phyloP scores from a whole-genome alignment of 2,888 invertebrate genomes.

The Agriopis marginaria region DNA sequence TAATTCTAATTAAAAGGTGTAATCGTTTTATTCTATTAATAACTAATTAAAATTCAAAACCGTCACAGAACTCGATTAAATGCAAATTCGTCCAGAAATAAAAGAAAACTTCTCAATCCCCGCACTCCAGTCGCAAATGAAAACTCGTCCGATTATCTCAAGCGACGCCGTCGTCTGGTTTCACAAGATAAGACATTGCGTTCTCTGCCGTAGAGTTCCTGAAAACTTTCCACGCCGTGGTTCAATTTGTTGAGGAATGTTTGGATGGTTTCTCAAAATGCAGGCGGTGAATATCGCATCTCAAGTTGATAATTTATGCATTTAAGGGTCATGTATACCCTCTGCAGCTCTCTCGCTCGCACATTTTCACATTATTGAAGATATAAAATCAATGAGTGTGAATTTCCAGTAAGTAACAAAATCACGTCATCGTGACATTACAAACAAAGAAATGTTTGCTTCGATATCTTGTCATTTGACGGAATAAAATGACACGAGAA shows the following conservation, averaged over 20 bases:
- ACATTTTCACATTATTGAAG: too few species aligned
- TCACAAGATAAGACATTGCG: conserved; percentile 17
- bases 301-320: background rate
- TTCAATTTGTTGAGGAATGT: background rate
- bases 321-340: too few species aligned
- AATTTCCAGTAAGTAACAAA: too few species aligned
- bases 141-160: conserved; percentile 23
- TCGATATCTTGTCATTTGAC: too few species aligned
- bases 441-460: too few species aligned
- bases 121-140: conserved; percentile 3
- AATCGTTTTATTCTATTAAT: conserved; percentile 1
- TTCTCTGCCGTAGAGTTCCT: background rate
- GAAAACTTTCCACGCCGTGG: background rate
- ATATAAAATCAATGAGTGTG: too few species aligned
- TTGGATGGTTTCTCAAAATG: background rate
- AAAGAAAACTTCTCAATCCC: conserved; percentile 16
- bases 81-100: conserved; percentile 29
- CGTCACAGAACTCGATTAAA: conserved; percentile 17
- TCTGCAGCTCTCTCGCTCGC: too few species aligned
- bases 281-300: background rate
- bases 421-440: too few species aligned
- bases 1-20: background rate
- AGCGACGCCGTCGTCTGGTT: conserved; percentile 15
- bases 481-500: too few species aligned
- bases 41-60: conserved; percentile 19